Percentiles rank a stretch among this genome's conserved stretches.
Evolutionary conservation across 2,888 invertebrate species (phyloP).

Genomic region (Sarcophaga carnaria): DNA sequence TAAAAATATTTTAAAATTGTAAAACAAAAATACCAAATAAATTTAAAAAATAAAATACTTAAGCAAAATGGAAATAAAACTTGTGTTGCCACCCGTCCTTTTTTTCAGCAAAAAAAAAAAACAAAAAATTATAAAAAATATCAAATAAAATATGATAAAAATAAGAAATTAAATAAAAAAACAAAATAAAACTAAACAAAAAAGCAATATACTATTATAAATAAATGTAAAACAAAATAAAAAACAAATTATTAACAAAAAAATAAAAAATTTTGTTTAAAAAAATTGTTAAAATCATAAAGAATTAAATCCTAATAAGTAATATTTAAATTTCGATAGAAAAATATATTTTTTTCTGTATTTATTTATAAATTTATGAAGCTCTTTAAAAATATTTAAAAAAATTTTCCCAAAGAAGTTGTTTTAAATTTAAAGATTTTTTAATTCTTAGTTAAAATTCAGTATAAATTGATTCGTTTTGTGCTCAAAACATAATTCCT

Average conservation of each 20-base stretch:
- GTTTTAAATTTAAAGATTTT: no score
- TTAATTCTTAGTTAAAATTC: no score
- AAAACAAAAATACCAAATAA: not conserved
- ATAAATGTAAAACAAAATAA: not conserved
- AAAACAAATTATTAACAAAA: not conserved
- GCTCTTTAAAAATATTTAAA: no score
- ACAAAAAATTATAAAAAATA: slow-evolving; percentile 5
- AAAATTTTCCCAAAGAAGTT: no score
- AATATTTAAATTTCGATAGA: not conserved
- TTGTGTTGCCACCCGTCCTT: slow-evolving; percentile 67
- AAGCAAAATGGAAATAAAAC: slow-evolving; percentile 41
- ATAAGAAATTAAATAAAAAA: slow-evolving; percentile 4
- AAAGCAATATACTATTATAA: slow-evolving; percentile 63
- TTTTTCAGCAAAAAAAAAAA: slow-evolving; percentile 54
- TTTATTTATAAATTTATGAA: no score
- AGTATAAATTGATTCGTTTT: no score
- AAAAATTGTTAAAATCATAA: not conserved
- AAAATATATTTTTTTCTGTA: not conserved
- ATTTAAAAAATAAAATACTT: not conserved
- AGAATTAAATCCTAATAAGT: not conserved
- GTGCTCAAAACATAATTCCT: no score
- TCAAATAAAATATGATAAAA: slow-evolving; percentile 13
- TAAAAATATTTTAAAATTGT: slow-evolving; percentile 22
- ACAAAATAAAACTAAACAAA: slow-evolving; percentile 14
- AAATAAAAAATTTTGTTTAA: not conserved